Conservation (phyloP, 2,113 vertebrate genomes). For the Ameiurus melas region DNA sequence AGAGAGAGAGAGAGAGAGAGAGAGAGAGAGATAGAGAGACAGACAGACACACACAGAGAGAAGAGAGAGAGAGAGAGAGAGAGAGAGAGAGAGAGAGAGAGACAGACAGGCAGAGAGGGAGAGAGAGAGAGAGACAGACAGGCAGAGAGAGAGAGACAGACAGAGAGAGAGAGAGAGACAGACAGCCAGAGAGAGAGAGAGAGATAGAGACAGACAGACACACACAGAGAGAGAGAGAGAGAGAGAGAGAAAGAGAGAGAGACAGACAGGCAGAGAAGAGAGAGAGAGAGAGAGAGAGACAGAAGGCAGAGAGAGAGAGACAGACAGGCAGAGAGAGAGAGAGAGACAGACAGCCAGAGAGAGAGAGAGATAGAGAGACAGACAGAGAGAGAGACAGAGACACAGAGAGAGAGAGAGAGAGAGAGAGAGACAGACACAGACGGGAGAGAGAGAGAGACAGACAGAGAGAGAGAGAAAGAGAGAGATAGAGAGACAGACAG, state of each 20-base stretch:
- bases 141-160: no score
- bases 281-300: not conserved
- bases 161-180: not conserved
- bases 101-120: not conserved
- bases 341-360: no score
- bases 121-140: no score
- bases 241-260: not conserved
- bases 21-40: slow-evolving; percentile 12
- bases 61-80: not conserved
- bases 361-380: no score
- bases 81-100: no score
- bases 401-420: slow-evolving; percentile 40
- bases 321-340: slow-evolving; percentile 73
- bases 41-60: no score
- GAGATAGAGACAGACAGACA: not conserved
- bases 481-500: not conserved
- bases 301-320: no score
- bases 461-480: slow-evolving; percentile 23
- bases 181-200: not conserved
- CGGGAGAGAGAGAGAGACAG: slow-evolving; percentile 19
- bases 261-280: slow-evolving; percentile 73
- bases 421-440: no score
- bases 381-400: slow-evolving; percentile 76
- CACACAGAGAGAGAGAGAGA: slow-evolving; percentile 21
- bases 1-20: slow-evolving; percentile 71